Evolutionary conservation across 2,888 invertebrate species (phyloP), one percentile per base, ranked within the genome.

Genomic region (Lamproptera curius): DNA sequence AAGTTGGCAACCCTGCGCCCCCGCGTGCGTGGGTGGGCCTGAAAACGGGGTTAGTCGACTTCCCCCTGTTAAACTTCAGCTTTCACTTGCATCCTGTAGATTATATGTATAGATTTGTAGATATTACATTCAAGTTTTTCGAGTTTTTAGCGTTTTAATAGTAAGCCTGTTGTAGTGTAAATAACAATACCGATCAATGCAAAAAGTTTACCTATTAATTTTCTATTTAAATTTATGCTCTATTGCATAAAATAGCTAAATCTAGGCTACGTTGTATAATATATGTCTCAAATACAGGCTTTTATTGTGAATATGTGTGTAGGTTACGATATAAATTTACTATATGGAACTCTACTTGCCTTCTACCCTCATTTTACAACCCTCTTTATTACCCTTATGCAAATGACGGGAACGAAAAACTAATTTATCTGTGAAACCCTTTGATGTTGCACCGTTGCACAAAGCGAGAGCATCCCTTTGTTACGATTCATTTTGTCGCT

Each of bases 71-170:
- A n/a, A n/a, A 57, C 57, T 63, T 48, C 42, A 43, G 83, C 77
- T 80, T 75, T 77, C 75, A 76, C 87, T 83, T 87, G 87, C 87
- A 87, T 86, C 83, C 85, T 82, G 80, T 73, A 70, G 65, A 61
- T 61, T 65, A 61, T 38, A 31, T 13, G 31, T 42, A 31, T 42
- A 43, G 20, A 39, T 28, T 11, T 70, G 65, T 56, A 69, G 62
- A 62, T 67, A 17, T 17, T 14, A 42, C 6, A 23, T 26, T 38
- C 6, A 13, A 16, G 16, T 11, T 1, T 11, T 31, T 11, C 4
- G 11, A 9, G 31, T 31, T 31, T n/a, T n/a, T n/a, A n/a, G n/a
- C n/a, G n/a, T 23, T 23, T 23, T 23, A 23, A 23, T 23, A 6
- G 23, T n/a, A n/a, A n/a, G n/a, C n/a, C n/a, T n/a, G n/a, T n/a